phyloP scores from a whole-genome alignment of 2,797 vertebrate genomes.

The Erpetoichthys calabaricus region DNA sequence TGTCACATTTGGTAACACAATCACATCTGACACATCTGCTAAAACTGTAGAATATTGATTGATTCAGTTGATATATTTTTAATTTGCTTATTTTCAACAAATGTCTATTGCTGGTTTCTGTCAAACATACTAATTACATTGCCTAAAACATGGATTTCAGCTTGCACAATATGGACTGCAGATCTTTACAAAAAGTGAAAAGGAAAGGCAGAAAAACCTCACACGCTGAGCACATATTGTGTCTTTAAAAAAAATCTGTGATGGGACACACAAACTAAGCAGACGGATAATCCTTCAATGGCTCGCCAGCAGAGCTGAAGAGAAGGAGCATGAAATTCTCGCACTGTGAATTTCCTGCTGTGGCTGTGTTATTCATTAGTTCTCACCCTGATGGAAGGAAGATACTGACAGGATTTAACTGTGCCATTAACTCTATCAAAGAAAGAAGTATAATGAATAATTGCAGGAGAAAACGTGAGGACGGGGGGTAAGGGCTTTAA shows the following conservation, averaged over 20 bases:
- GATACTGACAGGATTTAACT: slow-evolving; percentile 54
- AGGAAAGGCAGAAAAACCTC: neutral
- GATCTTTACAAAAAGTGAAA: no score
- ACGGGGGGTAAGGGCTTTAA: slow-evolving; percentile 22
- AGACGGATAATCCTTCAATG: neutral
- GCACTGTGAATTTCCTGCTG: slow-evolving; percentile 49
- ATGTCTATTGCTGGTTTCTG: neutral
- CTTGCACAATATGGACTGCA: neutral
- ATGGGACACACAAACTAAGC: neutral
- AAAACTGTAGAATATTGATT: no score
- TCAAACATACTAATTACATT: slow-evolving; percentile 1
- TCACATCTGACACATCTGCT: no score
- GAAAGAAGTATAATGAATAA: slow-evolving; percentile 31
- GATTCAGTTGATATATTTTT: no score
- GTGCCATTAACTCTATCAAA: slow-evolving; percentile 53
- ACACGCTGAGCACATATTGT: slow-evolving; percentile 2
- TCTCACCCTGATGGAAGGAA: slow-evolving; percentile 48
- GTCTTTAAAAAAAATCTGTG: neutral
- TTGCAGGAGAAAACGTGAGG: slow-evolving; percentile 38
- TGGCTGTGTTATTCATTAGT: slow-evolving; percentile 46
- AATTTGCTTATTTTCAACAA: no score
- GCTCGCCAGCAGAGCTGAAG: slow-evolving; percentile 44
- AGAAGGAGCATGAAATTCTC: slow-evolving; percentile 49
- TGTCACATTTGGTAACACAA: no score
- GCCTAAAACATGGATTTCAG: neutral